Base-by-base conservation (phyloP, 2,113 vertebrate genomes). In the Myotis brandtii region DNA sequence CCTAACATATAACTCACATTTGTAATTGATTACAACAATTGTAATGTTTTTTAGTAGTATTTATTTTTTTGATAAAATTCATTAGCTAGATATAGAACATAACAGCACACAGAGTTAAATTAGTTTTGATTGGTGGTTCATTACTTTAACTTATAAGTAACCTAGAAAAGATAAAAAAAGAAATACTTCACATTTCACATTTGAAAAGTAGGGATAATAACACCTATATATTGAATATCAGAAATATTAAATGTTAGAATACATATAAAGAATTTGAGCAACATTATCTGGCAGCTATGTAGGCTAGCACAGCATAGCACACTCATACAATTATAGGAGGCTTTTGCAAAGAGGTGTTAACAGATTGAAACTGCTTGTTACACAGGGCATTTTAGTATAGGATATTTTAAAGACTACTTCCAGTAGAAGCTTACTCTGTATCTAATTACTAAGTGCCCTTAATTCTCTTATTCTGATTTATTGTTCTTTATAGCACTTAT, bases 261-360 rank as follows among this genome's bases (percentile, higher is more conserved):
- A 40, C 4, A 32, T 32, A 81, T 21, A 59, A 72, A 67, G 17
- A 48, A 86, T 76, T 87, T 91, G 59, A 59, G 75, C 59, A 81
- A 46, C 46, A 17, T 54, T 62, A 82, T 67, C 16, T 54, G 69
- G 32, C n/a, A 76, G 30, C 64, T 66, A 32, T 27, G 52, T 66
- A 46, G 64, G 27, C 59, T 52, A 54, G 34, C 8, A 30, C 11
- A 85, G 23, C 50, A 34, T 21, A 85, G 18, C 56, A 32, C 17
- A 79, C 3, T 25, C 10, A 11, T 34, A 52, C 0, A 59, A 20
- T 46, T 69, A 17, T 76, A 70, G 83, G 37, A 86, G 40, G n/a
- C 20, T 92, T 95, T 80, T 70, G 16, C 27, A 66, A 90, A 82
- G 40, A 67, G 17, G 17, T 95, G 64, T 89, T 72, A 91, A 91